Evolutionary conservation across 1,140 invertebrate species (phyloP).

Genomic region (Philopotamus ludificatus): DNA sequence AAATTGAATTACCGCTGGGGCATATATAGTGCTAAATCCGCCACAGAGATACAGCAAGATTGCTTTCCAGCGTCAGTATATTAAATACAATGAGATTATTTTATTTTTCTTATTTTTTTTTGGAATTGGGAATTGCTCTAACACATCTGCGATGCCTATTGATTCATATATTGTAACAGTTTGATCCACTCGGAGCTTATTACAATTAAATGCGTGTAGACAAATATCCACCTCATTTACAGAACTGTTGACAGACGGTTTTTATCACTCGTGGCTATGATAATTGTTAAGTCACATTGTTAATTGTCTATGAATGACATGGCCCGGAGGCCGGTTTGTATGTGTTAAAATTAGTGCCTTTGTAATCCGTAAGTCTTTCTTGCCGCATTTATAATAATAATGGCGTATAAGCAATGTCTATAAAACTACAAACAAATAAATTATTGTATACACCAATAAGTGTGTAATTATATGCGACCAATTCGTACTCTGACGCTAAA

Average conservation of each 20-base stretch:
- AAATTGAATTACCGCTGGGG: too few relatives aligned
- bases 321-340: conserved; percentile 23
- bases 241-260: conserved; percentile 13
- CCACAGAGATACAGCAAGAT: too few relatives aligned
- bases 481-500: conserved; percentile 15
- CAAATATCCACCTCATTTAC: conserved; percentile 13
- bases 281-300: conserved; percentile 40
- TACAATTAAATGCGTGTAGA: background rate
- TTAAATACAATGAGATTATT: too few relatives aligned
- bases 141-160: too few relatives aligned
- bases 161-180: background rate
- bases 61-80: too few relatives aligned
- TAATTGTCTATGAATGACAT: conserved; percentile 42
- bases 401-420: conserved; percentile 17
- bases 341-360: conserved; percentile 39
- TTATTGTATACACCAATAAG: conserved; percentile 22
- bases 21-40: too few relatives aligned
- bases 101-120: background rate
- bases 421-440: conserved; percentile 26
- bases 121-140: too few relatives aligned
- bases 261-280: conserved; percentile 28
- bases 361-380: conserved; percentile 26
- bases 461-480: conserved; percentile 17
- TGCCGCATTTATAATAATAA: background rate
- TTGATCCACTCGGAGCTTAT: too few relatives aligned